Conservation (phyloP, 2,797 vertebrate species). For the Chelmon rostratus region DNA sequence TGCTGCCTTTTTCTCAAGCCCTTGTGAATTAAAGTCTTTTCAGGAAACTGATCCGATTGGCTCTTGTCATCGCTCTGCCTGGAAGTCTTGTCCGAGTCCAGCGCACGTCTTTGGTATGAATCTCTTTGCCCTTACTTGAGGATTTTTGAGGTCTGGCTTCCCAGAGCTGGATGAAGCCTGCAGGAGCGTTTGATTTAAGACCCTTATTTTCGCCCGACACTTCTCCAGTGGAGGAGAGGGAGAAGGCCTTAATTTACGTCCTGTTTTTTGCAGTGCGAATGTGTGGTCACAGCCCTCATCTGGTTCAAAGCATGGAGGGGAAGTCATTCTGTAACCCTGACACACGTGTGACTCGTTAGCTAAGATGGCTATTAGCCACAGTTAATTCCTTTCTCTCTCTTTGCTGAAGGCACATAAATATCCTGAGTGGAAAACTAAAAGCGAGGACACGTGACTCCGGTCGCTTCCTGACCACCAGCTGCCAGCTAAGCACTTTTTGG, state of each 20-base stretch:
- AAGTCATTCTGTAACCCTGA: slow-evolving; percentile 60
- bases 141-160: slow-evolving; percentile 64
- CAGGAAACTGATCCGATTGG: slow-evolving; percentile 5
- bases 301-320: slow-evolving; percentile 62
- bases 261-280: slow-evolving; percentile 44
- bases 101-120: slow-evolving; percentile 49
- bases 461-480: slow-evolving; percentile 53
- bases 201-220: slow-evolving; percentile 59
- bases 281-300: slow-evolving; percentile 63
- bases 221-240: slow-evolving; percentile 41
- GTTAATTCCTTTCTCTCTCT: slow-evolving; percentile 54
- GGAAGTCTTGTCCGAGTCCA: slow-evolving; percentile 15
- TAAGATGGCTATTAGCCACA: slow-evolving; percentile 72
- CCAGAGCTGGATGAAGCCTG: slow-evolving; percentile 42
- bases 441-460: slow-evolving; percentile 35
- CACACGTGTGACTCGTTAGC: slow-evolving; percentile 74
- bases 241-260: slow-evolving; percentile 62
- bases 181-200: slow-evolving; percentile 61
- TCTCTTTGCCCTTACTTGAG: slow-evolving; percentile 39
- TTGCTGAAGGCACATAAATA: slow-evolving; percentile 57
- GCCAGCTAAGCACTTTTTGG: slow-evolving; percentile 62
- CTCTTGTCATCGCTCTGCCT: slow-evolving; percentile 37
- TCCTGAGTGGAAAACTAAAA: slow-evolving; percentile 52
- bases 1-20: slow-evolving; percentile 4
- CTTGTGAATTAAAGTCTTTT: slow-evolving; percentile 4